Percentiles rank a stretch among this genome's conserved stretches.
Conservation (phyloP, 2,797 vertebrate species). For the Centropyge bicolor region DNA sequence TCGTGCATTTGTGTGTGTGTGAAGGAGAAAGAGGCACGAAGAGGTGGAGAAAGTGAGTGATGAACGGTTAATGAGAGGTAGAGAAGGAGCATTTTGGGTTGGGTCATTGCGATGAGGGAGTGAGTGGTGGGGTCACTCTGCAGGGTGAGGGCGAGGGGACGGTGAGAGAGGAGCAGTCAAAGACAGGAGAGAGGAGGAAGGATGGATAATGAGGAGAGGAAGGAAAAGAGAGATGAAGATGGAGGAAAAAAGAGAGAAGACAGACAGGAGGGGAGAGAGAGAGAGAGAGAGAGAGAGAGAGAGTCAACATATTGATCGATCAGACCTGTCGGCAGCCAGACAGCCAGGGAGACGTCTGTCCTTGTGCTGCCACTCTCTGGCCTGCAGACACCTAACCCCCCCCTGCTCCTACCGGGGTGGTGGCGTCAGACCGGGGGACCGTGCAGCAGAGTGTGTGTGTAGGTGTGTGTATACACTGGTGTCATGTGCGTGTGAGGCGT, state of each 20-base stretch:
- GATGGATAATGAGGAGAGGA: constrained; percentile 30
- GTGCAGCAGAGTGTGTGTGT: background rate
- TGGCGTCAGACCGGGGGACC: constrained; percentile 77
- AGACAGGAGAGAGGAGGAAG: background rate
- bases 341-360: constrained; percentile 89
- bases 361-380: constrained; percentile 94
- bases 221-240: constrained; percentile 35
- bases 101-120: background rate
- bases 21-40: constrained; percentile 33
- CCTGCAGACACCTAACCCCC: constrained; percentile 89
- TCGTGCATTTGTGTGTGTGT: constrained; percentile 10
- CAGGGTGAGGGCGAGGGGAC: background rate
- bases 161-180: constrained; percentile 29
- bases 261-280: constrained; percentile 8
- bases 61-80: constrained; percentile 24
- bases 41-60: constrained; percentile 39
- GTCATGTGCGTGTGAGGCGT: constrained; percentile 14
- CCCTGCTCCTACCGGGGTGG: constrained; percentile 54
- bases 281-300: constrained; percentile 57
- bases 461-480: constrained; percentile 27
- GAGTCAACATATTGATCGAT: constrained; percentile 90
- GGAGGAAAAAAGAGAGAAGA: constrained; percentile 46
- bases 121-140: constrained; percentile 17
- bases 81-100: constrained; percentile 15
- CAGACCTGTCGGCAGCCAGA: constrained; percentile 89